Evolutionary conservation across 2,113 vertebrate species (phyloP).

Genomic region (Hemichromis elongatus): DNA sequence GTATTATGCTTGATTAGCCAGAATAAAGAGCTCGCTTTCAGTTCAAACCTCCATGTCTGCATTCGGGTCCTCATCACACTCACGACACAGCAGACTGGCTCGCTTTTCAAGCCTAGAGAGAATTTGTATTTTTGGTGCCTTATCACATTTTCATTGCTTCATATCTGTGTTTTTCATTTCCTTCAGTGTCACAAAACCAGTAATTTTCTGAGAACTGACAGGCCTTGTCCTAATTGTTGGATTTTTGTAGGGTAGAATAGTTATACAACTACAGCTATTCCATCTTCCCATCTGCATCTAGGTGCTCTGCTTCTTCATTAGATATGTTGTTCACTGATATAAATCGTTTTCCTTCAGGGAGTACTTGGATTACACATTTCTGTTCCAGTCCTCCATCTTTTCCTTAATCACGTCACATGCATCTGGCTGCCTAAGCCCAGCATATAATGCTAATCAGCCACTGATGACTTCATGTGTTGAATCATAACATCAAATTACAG

Average conservation of each 20-base stretch:
- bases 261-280: neutral
- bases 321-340: neutral
- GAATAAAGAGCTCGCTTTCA: neutral
- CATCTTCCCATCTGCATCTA: neutral
- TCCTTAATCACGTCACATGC: neutral
- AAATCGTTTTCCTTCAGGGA: neutral
- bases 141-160: neutral
- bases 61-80: neutral
- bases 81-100: rapidly evolving
- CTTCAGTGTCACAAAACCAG: rapidly evolving
- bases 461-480: conserved; percentile 28
- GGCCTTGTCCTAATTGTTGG: neutral
- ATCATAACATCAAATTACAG: neutral
- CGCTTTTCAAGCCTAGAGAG: neutral
- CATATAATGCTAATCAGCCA: conserved; percentile 6
- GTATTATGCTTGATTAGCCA: rapidly evolving
- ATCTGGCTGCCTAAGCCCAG: neutral
- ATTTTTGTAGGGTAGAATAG: neutral
- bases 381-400: neutral
- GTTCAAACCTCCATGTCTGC: neutral
- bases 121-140: neutral
- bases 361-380: neutral
- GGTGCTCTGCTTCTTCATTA: neutral
- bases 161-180: neutral
- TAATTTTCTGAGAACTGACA: neutral